Percentiles rank a stretch among this genome's conserved stretches.
Evolutionary conservation across 2,113 vertebrate genomes (phyloP).

Genomic region (Brienomyrus brachyistius): DNA sequence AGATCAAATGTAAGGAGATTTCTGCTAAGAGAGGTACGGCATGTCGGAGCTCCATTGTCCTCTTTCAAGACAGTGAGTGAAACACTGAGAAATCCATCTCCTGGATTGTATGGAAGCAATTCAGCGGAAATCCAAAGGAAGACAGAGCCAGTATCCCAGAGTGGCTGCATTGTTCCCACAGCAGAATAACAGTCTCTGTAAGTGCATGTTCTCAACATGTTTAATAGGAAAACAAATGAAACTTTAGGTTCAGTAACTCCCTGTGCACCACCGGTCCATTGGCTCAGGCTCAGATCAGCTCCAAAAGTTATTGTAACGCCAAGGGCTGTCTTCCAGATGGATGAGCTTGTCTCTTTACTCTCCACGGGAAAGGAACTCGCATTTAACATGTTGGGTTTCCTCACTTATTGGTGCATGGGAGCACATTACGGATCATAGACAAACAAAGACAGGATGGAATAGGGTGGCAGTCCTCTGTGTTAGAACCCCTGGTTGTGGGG

Average conservation of each 20-base stretch:
- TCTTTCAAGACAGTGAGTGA: neutral
- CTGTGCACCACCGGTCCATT: neutral
- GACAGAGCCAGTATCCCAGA: neutral
- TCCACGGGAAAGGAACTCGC: conserved; percentile 11
- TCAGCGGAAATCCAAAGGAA: neutral
- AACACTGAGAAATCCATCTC: neutral
- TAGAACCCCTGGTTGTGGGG: neutral
- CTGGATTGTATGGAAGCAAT: neutral
- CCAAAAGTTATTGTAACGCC: neutral
- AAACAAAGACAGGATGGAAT: neutral
- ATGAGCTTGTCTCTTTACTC: neutral
- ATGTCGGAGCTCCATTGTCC: neutral
- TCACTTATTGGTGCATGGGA: neutral
- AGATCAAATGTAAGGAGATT: neutral
- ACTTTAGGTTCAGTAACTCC: neutral
- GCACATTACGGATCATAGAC: neutral
- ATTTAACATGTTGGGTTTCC: neutral
- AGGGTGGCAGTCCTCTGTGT: neutral
- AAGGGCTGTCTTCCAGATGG: neutral
- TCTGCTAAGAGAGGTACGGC: neutral
- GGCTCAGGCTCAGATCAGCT: neutral
- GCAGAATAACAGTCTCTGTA: neutral
- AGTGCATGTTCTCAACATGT: neutral
- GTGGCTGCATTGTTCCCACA: neutral
- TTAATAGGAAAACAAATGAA: neutral